Base-by-base conservation (phyloP, 2,888 invertebrate species). In the Heliconius charithonia region DNA sequence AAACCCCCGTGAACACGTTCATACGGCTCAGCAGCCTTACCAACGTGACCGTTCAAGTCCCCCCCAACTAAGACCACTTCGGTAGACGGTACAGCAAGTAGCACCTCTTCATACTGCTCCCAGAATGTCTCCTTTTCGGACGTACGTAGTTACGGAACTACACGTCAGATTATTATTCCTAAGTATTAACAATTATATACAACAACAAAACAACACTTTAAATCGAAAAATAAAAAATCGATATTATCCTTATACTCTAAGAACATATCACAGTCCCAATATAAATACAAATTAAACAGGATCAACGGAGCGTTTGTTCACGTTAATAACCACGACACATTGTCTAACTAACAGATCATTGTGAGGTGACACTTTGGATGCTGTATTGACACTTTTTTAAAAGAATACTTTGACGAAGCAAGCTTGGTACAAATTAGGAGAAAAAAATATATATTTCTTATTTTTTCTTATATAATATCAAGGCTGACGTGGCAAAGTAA, bases 341-440 rank as follows among this genome's bases (percentile, higher is more conserved):
- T 65, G 77, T 65, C 74, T 59, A 45, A 32, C 70, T 76, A 80
- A 32, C 69, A 65, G 79, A 80, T 80, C 80, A 65, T 80, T 80
- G 80, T 80, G 74, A 78, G 62, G 56, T 76, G 69, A 75, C 75
- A 80, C 78, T 80, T 81, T 76, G 76, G 78, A 81, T 78, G 62
- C 79, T 79, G 76, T 69, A 83, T 82, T 83, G 83, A 84, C 83
- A 84, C 82, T 75, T 83, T 84, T 83, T 83, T 84, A 85, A 84
- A 85, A 81, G 82, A 81, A 82, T 83, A 84, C 82, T 27, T 63
- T 56, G 66, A 6, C 9, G 65, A 72, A 67, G 13, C 12, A 63
- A 10, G 74, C 32, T n/a, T 78, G 82, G 82, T 56, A 4, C 75
- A 84, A 82, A 75, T 51, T 32, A 78, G n/a, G 41, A 66, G 10